Evolutionary conservation across 2,113 vertebrate genomes (phyloP), one percentile per base, ranked within the genome.

Genomic region (Clarias macrocephalus): DNA sequence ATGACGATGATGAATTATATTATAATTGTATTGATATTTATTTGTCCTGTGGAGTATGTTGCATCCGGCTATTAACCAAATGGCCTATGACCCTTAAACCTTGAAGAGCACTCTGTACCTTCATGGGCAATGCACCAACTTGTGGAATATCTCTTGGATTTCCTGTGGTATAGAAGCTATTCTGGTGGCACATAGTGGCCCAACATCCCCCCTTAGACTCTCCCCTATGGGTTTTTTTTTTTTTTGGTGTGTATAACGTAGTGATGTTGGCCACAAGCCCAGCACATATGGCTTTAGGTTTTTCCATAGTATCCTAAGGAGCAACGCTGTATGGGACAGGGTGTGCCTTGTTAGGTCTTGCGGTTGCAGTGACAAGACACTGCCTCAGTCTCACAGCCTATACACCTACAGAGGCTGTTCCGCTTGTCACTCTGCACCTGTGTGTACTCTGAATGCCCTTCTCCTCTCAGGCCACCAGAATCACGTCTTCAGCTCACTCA

Each of bases 341-440:
- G 93, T 93, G 93, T 94, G 94, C 90, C 93, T 90, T 92, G 91
- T 90, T 95, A 92, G 93, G 93, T 92, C 90, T 90, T 93, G 92
- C 4, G 90, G 94, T 93, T 89, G 16, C 25, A 88, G 89, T 90
- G 91, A 87, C 92, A 91, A 81, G 88, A 88, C 86, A 85, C 65
- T 63, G 76, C 59, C 66, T 52, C 73, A 85, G 75, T 80, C 56
- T 84, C 54, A 11, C 23, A 68, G 33, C 28, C 57, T 23, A n/a
- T 56, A 73, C 33, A 73, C 60, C 37, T 82, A 59, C 63, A 84
- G 63, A 16, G 37, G n/a, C 68, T 54, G 54, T 75, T 80, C 86
- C 75, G 54, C 85, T 73, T 30, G 42, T 79, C 70, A 82, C 62
- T 77, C 72, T 52, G 59, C 84, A 79, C 84, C 75, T 79, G 84